Conservation (phyloP, 2,113 vertebrate species). For the Oceanodroma tethys region DNA sequence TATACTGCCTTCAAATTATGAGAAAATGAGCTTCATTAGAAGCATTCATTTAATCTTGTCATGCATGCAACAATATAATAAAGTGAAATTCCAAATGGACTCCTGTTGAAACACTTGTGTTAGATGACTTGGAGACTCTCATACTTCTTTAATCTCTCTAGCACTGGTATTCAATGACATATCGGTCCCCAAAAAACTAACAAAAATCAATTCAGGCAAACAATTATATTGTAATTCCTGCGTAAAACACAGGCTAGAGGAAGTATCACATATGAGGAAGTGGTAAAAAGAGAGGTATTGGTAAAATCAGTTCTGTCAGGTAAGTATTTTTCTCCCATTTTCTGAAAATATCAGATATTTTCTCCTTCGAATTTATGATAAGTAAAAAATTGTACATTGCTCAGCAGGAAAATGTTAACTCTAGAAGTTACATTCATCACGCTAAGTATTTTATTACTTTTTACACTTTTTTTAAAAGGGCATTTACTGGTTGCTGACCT, state of each 20-base stretch:
- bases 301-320: background rate
- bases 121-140: background rate
- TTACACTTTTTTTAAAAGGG: background rate
- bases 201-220: background rate
- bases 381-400: background rate
- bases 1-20: background rate
- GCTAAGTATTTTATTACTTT: background rate
- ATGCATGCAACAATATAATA: background rate
- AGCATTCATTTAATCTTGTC: background rate
- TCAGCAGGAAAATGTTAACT: background rate
- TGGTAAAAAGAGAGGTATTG: background rate
- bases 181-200: background rate
- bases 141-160: background rate
- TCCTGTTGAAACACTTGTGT: background rate
- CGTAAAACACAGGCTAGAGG: background rate
- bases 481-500: background rate
- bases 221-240: background rate
- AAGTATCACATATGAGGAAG: background rate
- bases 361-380: background rate
- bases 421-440: background rate
- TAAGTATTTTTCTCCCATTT: background rate
- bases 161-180: background rate
- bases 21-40: background rate
- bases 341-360: background rate
- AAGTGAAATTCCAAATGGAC: background rate